Conservation (phyloP, 2,888 invertebrate genomes). For the Crepidodera aurea region DNA sequence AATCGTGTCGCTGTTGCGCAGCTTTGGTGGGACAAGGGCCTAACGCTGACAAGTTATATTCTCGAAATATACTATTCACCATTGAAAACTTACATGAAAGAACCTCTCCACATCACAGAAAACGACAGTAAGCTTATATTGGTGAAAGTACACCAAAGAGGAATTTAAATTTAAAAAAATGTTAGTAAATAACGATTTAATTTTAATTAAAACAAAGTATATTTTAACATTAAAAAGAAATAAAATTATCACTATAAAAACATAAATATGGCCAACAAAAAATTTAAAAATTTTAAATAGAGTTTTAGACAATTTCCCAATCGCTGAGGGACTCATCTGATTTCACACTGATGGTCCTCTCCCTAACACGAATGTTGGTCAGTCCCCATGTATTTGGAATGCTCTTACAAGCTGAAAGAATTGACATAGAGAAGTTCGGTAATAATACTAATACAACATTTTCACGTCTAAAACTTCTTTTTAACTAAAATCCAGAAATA, state of each 20-base stretch:
- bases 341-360: slow-evolving; percentile 45
- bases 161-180: no score
- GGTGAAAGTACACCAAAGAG: no score
- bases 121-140: no score
- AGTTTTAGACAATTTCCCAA: slow-evolving; percentile 57
- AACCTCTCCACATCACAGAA: no score
- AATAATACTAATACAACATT: background rate
- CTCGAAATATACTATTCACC: no score
- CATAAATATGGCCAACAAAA: slow-evolving; percentile 4
- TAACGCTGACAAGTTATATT: no score
- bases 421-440: slow-evolving; percentile 6
- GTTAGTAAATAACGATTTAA: background rate
- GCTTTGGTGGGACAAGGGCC: no score
- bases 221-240: background rate
- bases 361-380: slow-evolving; percentile 59
- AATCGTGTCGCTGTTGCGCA: no score
- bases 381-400: slow-evolving; percentile 70
- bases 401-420: slow-evolving; percentile 62
- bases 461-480: background rate
- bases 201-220: background rate
- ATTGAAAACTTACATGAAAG: no score
- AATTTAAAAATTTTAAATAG: background rate
- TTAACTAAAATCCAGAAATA: no score
- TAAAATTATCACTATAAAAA: background rate
- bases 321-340: slow-evolving; percentile 56